A percentile compares a stretch with the other conserved stretches of the same genome.
phyloP scores from a whole-genome alignment of 2,113 vertebrate genomes.

The Siniperca knerii region DNA sequence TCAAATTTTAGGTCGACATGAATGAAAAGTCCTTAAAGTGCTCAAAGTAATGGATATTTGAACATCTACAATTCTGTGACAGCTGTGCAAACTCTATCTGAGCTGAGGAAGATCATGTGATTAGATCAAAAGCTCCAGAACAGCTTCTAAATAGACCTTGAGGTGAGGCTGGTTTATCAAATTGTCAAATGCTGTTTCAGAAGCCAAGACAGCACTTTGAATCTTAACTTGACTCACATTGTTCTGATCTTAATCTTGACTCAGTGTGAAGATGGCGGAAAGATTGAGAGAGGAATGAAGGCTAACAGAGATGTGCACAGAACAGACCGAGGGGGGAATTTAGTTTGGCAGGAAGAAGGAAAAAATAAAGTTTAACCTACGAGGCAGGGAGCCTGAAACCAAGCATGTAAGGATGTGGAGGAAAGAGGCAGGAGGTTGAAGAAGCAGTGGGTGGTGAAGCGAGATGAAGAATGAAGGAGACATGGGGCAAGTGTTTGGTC shows the following conservation, averaged over 20 bases:
- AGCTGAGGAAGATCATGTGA: not conserved
- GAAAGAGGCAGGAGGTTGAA: conserved; percentile 28
- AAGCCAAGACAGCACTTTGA: not conserved
- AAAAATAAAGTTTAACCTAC: conserved; percentile 24
- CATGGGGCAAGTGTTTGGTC: conserved; percentile 72
- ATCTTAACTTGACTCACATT: not conserved
- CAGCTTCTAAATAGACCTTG: not conserved
- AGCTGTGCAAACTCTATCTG: not conserved
- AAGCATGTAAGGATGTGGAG: conserved; percentile 3
- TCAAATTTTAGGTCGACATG: not conserved
- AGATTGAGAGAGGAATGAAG: conserved; percentile 3
- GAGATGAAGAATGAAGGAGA: conserved; percentile 66
- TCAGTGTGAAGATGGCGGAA: conserved; percentile 8
- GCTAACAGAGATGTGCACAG: conserved; percentile 1
- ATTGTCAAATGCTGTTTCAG: conserved; percentile 9
- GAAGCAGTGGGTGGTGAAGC: conserved; percentile 30
- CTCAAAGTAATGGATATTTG: not conserved
- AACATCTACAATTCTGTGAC: not conserved
- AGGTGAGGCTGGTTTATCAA: not conserved
- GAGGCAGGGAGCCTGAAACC: conserved; percentile 39
- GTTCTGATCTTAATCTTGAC: conserved; percentile 22
- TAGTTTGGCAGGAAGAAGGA: conserved; percentile 7
- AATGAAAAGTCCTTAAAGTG: not conserved
- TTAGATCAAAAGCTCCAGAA: not conserved
- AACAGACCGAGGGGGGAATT: conserved; percentile 16